These are phyloP conservation scores for Protonemura montana DNA, from an alignment of 2,888 invertebrate species.

Conservation along the genomic window DNA sequence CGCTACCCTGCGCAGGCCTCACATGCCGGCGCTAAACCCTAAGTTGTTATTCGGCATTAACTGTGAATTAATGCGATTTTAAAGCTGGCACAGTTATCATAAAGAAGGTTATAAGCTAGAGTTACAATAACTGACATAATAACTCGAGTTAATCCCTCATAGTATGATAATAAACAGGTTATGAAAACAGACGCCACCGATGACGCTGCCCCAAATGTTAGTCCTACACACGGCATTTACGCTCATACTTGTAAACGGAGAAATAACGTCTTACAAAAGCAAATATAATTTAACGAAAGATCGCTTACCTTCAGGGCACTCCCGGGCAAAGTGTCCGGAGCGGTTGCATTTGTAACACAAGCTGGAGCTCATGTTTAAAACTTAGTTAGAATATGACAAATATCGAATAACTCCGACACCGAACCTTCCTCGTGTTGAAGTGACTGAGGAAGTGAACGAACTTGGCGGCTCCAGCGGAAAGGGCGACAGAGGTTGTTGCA, in stretches of 20 bases:
- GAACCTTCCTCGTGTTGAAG: constrained; percentile 35
- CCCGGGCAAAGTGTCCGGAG: constrained; percentile 92
- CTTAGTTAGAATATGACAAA: not conserved
- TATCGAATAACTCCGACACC: not conserved
- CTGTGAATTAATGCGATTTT: not conserved
- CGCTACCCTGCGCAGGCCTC: not conserved
- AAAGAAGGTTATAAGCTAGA: not conserved
- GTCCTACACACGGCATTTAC: constrained; percentile 9
- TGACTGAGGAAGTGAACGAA: constrained; percentile 23
- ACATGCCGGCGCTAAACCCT: not conserved
- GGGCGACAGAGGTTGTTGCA: constrained; percentile 5
- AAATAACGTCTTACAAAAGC: not conserved
- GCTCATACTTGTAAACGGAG: not conserved
- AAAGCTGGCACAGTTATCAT: not conserved
- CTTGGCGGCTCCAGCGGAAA: constrained; percentile 12
- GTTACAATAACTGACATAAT: not conserved
- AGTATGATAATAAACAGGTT: not conserved
- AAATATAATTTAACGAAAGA: not conserved
- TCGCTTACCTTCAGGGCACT: constrained; percentile 76
- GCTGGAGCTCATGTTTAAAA: constrained; percentile 74
- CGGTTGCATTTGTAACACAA: constrained; percentile 93
- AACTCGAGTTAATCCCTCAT: not conserved
- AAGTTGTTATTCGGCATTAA: not conserved
- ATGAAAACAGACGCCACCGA: constrained; percentile 33
- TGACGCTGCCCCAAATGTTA: not conserved